These are phyloP conservation scores for Drosophila neocordata DNA, from an alignment of 1,140 invertebrate species.

Conservation along the genomic window DNA sequence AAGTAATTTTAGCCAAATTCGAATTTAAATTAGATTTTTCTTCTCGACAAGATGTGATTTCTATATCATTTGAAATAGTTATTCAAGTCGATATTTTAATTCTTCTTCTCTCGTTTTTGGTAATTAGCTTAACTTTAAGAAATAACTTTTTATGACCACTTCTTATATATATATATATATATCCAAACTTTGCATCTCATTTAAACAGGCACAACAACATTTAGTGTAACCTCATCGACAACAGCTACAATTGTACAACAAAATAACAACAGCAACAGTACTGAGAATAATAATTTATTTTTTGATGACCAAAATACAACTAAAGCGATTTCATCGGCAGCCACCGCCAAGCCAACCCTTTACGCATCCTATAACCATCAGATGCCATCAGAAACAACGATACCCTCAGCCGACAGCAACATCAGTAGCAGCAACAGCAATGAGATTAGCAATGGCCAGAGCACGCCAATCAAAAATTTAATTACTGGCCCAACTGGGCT, in stretches of 20 bases:
- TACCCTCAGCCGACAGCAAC: conserved; percentile 14
- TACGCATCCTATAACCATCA: conserved; percentile 12
- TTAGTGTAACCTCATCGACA: conserved; percentile 20
- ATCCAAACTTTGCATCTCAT: background rate
- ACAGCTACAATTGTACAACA: background rate
- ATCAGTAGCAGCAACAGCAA: conserved; percentile 12
- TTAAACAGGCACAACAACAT: conserved; percentile 40
- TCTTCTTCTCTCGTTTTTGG: background rate
- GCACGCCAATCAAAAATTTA: conserved; percentile 40
- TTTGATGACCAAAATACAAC: conserved; percentile 67
- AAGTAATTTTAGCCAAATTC: too few species aligned
- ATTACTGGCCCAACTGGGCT: conserved; percentile 19
- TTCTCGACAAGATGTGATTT: too few species aligned
- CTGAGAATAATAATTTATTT: conserved; percentile 41
- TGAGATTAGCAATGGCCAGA: conserved; percentile 40
- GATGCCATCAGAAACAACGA: conserved; percentile 31
- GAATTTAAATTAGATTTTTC: too few species aligned
- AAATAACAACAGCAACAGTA: conserved; percentile 8
- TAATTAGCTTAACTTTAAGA: background rate
- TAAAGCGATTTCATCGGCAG: conserved; percentile 35
- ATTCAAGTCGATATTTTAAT: too few species aligned
- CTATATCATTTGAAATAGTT: too few species aligned
- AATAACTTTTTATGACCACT: background rate
- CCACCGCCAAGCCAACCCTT: conserved; percentile 12
- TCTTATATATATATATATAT: background rate